A percentile compares a stretch with the other conserved stretches of the same genome.
phyloP scores from a whole-genome alignment of 2,797 vertebrate genomes.

The Momotus momota region DNA sequence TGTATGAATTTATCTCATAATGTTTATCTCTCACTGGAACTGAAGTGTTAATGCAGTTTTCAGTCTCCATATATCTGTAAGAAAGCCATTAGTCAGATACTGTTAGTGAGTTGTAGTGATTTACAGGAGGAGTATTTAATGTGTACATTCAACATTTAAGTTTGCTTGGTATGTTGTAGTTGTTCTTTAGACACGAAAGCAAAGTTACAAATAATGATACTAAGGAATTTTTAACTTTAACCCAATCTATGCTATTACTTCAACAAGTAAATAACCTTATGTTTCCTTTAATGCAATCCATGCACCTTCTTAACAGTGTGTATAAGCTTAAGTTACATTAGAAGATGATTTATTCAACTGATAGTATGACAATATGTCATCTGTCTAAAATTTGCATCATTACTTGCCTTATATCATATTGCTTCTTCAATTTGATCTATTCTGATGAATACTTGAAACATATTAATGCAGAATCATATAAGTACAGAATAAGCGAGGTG shows the following conservation, averaged over 20 bases:
- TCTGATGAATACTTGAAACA: not conserved
- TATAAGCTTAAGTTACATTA: slow-evolving; percentile 55
- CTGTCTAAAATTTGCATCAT: not conserved
- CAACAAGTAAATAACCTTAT: not conserved
- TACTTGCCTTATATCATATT: not conserved
- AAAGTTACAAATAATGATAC: not conserved
- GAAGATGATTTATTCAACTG: not conserved
- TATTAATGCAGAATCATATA: not conserved
- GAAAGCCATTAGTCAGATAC: not conserved
- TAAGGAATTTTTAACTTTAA: not conserved
- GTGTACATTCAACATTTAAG: not conserved
- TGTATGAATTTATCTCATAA: not conserved
- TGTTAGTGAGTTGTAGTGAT: not conserved
- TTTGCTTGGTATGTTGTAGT: not conserved
- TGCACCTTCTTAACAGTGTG: not conserved
- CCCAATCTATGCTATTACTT: not conserved
- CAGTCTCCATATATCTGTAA: not conserved
- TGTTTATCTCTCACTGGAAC: slow-evolving; percentile 17
- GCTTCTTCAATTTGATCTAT: not conserved
- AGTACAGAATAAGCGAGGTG: not conserved
- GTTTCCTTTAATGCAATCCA: not conserved
- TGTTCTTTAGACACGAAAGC: not conserved
- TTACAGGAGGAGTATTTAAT: not conserved
- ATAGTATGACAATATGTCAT: not conserved
- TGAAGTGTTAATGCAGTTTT: not conserved